Evolutionary conservation across 2,888 invertebrate genomes (phyloP).

Genomic region (Leucophora obtusa): DNA sequence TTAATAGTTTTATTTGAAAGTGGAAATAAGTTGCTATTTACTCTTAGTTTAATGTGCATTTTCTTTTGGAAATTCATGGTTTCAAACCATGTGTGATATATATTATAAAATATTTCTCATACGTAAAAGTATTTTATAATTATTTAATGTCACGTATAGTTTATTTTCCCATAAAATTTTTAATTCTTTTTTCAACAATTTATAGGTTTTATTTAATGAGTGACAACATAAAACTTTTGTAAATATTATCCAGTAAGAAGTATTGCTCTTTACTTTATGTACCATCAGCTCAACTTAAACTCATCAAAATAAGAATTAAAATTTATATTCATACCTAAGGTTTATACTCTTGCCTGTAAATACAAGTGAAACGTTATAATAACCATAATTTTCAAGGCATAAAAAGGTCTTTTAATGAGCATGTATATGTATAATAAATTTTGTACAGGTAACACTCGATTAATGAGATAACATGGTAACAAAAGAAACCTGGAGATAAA

Average conservation of each 20-base stretch:
- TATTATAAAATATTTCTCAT: not conserved
- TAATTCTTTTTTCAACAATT: no score
- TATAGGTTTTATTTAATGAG: no score
- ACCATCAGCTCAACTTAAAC: not conserved
- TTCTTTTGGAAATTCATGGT: no score
- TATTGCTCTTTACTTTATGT: not conserved
- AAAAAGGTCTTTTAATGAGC: conserved; percentile 26
- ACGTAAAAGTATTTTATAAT: not conserved
- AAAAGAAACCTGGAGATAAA: no score
- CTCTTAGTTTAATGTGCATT: no score
- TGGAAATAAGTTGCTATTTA: no score
- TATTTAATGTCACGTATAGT: not conserved
- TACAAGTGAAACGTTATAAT: conserved; percentile 33
- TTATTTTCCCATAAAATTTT: not conserved
- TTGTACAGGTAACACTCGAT: not conserved
- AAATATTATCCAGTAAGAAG: no score
- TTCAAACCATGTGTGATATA: no score
- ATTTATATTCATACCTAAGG: not conserved
- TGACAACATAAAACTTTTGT: no score
- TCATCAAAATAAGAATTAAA: not conserved
- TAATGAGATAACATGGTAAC: no score
- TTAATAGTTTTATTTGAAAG: no score
- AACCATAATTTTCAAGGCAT: conserved; percentile 29
- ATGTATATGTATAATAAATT: not conserved
- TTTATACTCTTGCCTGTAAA: not conserved